Percentiles rank a stretch among this genome's conserved stretches.
Evolutionary conservation across 1,140 invertebrate species (phyloP).

Genomic region (Brachionus calyciflorus): DNA sequence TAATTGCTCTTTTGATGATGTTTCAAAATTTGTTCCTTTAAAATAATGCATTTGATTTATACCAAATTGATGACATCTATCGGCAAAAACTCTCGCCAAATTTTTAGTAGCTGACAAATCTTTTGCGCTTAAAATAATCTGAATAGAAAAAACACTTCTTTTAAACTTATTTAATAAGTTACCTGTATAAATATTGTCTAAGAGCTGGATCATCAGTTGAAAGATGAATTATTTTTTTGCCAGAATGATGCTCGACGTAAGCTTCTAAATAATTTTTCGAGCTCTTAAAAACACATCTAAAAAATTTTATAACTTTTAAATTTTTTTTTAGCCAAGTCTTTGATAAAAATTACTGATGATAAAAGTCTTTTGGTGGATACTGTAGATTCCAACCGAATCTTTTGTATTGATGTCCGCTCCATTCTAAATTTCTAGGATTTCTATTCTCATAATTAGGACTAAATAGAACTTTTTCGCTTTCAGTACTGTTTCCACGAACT

Average conservation of each 20-base stretch:
- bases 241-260: conserved; percentile 16
- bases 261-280: conserved; percentile 6
- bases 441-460: conserved; percentile 23
- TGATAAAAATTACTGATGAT: conserved; percentile 34
- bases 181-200: conserved; percentile 43
- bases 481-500: background rate
- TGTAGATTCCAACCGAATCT: conserved; percentile 34
- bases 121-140: background rate
- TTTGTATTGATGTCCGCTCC: conserved; percentile 22
- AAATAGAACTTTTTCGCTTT: background rate
- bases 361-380: conserved; percentile 46
- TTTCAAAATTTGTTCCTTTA: background rate
- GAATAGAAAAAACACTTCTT: background rate
- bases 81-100: conserved; percentile 21
- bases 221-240: conserved; percentile 22
- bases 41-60: conserved; percentile 26
- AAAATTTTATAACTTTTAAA: no score
- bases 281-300: conserved; percentile 27
- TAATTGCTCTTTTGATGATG: conserved; percentile 22
- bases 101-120: conserved; percentile 18
- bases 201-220: conserved; percentile 26
- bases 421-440: conserved; percentile 38
- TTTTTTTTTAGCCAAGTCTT: no score
- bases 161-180: background rate
- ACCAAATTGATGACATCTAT: conserved; percentile 10